Evolutionary conservation across 2,888 invertebrate genomes (phyloP).

Genomic region (Eupithecia dodoneata): DNA sequence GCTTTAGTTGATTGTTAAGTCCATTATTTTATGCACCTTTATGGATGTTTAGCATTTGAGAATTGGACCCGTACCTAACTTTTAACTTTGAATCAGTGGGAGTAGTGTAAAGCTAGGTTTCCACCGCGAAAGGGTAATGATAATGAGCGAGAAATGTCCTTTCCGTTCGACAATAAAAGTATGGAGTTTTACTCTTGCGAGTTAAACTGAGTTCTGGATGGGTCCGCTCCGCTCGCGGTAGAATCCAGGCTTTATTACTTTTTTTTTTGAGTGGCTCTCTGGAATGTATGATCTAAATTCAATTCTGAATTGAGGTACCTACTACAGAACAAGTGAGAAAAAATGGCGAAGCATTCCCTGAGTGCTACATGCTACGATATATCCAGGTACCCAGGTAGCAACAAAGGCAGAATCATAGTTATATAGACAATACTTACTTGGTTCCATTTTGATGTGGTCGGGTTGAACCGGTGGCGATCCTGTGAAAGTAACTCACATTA

Average conservation of each 20-base stretch:
- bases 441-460: constrained; percentile 69
- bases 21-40: neutral
- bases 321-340: neutral
- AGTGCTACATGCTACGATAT: neutral
- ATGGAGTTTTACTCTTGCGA: too few relatives aligned
- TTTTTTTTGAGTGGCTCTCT: neutral
- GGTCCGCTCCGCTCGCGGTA: too few relatives aligned
- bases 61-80: neutral
- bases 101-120: too few relatives aligned
- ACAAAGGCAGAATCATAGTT: neutral
- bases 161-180: too few relatives aligned
- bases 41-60: neutral
- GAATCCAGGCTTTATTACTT: too few relatives aligned
- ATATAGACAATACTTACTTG: constrained; percentile 54
- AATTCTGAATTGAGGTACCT: neutral
- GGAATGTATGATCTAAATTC: neutral
- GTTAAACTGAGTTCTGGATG: too few relatives aligned
- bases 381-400: neutral
- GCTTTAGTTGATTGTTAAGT: neutral
- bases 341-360: neutral
- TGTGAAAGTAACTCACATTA: constrained; percentile 40
- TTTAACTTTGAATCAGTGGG: neutral
- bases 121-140: too few relatives aligned
- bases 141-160: too few relatives aligned
- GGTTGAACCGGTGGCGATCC: constrained; percentile 49